Conservation (phyloP, 1,140 invertebrate genomes). For the Zaprionus inermis region DNA sequence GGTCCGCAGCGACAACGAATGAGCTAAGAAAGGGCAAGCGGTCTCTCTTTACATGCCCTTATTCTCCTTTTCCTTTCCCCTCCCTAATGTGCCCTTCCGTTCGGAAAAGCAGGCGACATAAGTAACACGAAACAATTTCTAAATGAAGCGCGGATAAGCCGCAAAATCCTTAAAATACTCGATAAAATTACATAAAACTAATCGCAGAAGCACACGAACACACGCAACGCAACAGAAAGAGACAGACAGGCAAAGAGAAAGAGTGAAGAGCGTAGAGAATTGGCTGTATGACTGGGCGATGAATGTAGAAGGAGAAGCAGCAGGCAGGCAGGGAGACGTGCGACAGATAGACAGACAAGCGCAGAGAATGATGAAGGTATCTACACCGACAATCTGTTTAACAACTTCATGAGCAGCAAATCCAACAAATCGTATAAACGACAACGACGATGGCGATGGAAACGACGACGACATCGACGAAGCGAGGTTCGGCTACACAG, state of each 20-base stretch:
- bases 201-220: conserved; percentile 75
- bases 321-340: neutral
- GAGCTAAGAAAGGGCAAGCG: conserved; percentile 41
- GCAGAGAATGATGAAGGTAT: conserved; percentile 81
- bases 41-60: conserved; percentile 41
- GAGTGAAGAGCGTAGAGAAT: conserved; percentile 32
- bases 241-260: conserved; percentile 7
- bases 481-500: conserved; percentile 30
- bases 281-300: conserved; percentile 50
- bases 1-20: conserved; percentile 16
- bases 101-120: conserved; percentile 56
- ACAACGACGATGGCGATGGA: conserved; percentile 35
- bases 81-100: conserved; percentile 30
- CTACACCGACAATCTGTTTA: conserved; percentile 84
- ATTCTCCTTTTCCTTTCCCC: conserved; percentile 17
- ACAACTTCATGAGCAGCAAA: conserved; percentile 84
- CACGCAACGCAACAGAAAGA: conserved; percentile 27
- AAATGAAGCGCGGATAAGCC: conserved; percentile 83
- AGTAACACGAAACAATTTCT: conserved; percentile 81
- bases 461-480: conserved; percentile 26
- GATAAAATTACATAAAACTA: conserved; percentile 84
- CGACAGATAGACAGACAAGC: conserved; percentile 30
- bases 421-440: conserved; percentile 83
- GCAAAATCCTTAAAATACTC: conserved; percentile 84
- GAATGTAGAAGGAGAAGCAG: conserved; percentile 17